Conservation (phyloP, 1,140 invertebrate species). For the Cyphomyrmex costatus region DNA sequence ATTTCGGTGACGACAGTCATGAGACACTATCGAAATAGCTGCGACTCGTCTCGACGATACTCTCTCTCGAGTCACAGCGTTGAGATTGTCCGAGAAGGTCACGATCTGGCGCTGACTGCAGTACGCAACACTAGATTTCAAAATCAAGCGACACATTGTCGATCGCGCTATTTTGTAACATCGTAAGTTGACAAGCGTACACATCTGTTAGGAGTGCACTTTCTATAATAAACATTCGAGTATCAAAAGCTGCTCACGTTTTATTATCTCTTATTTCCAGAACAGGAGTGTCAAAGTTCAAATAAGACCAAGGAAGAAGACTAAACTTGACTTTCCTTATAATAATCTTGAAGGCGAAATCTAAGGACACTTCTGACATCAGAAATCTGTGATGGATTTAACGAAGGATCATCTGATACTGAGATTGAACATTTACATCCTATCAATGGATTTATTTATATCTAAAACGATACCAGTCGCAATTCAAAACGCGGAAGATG, state of each 20-base stretch:
- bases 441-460: slow-evolving; percentile 5
- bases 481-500: slow-evolving; percentile 14
- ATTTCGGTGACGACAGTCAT: slow-evolving; percentile 72
- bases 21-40: slow-evolving; percentile 76
- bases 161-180: neutral
- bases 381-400: neutral
- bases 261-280: neutral
- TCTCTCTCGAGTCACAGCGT: neutral
- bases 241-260: neutral
- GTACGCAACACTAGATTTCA: neutral
- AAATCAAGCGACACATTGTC: neutral
- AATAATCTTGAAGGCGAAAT: neutral
- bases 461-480: neutral
- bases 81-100: slow-evolving; percentile 24
- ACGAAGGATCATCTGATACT: neutral
- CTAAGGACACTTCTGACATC: neutral
- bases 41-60: slow-evolving; percentile 7
- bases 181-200: neutral
- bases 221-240: neutral
- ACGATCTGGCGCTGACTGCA: neutral
- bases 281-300: neutral
- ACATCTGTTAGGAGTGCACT: neutral
- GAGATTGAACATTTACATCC: neutral
- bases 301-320: neutral
- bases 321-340: neutral